Conservation (phyloP, 2,888 invertebrate species). For the Caenorhabditis virilis region DNA sequence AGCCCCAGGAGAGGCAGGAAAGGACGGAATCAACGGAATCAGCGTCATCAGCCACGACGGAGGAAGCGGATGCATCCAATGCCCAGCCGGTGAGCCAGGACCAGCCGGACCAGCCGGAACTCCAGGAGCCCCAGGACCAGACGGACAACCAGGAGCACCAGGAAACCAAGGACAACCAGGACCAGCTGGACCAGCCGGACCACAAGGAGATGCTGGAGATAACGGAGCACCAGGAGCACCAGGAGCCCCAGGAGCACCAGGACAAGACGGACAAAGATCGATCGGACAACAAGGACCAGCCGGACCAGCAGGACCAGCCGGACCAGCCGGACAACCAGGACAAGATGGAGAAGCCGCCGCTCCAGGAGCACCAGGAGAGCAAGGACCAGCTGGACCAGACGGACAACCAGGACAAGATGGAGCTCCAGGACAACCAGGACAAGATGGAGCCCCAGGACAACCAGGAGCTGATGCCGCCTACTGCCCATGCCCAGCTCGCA, state of each 20-base stretch:
- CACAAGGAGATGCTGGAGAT: slow-evolving; percentile 49
- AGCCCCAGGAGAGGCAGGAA: slow-evolving; percentile 45
- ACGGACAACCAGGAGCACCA: slow-evolving; percentile 54
- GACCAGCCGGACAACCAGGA: slow-evolving; percentile 48
- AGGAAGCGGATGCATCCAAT: slow-evolving; percentile 42
- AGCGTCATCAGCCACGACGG: slow-evolving; percentile 29
- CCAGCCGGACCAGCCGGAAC: slow-evolving; percentile 51
- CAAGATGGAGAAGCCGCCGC: slow-evolving; percentile 36
- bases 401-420: slow-evolving; percentile 43
- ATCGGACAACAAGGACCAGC: slow-evolving; percentile 42
- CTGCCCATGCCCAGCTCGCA: too few species aligned
- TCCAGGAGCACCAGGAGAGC: slow-evolving; percentile 39
- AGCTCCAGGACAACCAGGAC: slow-evolving; percentile 41
- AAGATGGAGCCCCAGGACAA: too few species aligned
- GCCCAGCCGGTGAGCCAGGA: slow-evolving; percentile 49
- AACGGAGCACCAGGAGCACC: slow-evolving; percentile 42
- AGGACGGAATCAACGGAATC: slow-evolving; percentile 39
- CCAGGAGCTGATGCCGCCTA: too few species aligned
- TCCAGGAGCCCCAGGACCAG: slow-evolving; percentile 48
- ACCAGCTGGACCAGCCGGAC: slow-evolving; percentile 52
- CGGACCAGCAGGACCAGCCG: slow-evolving; percentile 48
- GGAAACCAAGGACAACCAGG: slow-evolving; percentile 50
- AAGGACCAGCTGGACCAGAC: slow-evolving; percentile 38
- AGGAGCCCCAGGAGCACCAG: slow-evolving; percentile 74
- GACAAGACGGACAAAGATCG: slow-evolving; percentile 45